These are phyloP conservation scores for Stegodyphus dumicola DNA, from an alignment of 1,140 invertebrate species.

Conservation along the genomic window DNA sequence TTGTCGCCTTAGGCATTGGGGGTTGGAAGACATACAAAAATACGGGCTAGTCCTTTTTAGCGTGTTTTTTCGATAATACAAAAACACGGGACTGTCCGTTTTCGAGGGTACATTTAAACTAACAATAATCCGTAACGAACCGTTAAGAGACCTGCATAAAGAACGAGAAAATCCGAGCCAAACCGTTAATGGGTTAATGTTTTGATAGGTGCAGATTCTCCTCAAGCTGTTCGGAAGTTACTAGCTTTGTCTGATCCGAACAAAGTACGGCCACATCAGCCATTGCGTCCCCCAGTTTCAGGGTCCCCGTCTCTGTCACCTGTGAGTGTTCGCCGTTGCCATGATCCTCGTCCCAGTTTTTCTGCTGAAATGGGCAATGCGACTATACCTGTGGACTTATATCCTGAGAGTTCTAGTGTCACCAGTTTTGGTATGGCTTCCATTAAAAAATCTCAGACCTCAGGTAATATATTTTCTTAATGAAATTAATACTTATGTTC, in stretches of 20 bases:
- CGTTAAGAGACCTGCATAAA: no score
- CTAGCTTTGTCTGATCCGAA: slow-evolving; percentile 79
- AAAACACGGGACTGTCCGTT: no score
- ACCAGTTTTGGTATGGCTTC: slow-evolving; percentile 90
- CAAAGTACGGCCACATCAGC: slow-evolving; percentile 90
- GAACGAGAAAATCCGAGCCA: no score
- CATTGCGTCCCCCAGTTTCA: slow-evolving; percentile 73
- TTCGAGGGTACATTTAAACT: no score
- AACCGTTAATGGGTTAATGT: no score
- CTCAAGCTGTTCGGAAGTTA: slow-evolving; percentile 93
- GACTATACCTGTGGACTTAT: slow-evolving; percentile 88
- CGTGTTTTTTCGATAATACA: no score
- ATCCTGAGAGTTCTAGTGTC: slow-evolving; percentile 93
- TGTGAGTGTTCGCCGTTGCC: slow-evolving; percentile 67
- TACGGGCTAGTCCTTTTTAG: no score
- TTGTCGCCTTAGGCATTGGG: no score
- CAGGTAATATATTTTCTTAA: slow-evolving; percentile 72
- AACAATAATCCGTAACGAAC: no score
- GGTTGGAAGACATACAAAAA: no score
- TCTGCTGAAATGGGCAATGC: slow-evolving; percentile 85
- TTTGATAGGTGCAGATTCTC: slow-evolving; percentile 82
- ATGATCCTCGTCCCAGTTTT: slow-evolving; percentile 74
- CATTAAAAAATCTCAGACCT: slow-evolving; percentile 84
- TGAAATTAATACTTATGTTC: no score
- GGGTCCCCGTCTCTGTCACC: slow-evolving; percentile 71